Evolutionary conservation across 2,797 vertebrate species (phyloP).

Genomic region (Furcifer pardalis): DNA sequence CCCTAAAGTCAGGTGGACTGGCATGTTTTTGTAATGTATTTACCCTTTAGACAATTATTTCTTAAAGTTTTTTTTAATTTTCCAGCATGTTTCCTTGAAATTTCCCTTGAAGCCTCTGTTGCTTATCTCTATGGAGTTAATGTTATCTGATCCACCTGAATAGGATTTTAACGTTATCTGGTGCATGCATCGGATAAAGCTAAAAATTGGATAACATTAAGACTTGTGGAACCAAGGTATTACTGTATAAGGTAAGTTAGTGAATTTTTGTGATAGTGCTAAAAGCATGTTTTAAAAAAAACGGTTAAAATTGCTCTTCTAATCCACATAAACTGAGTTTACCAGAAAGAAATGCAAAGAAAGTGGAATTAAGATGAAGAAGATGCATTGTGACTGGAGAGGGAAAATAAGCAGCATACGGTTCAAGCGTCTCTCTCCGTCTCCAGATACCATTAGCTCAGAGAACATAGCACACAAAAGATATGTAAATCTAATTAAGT

Average conservation of each 20-base stretch:
- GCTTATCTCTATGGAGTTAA: no score
- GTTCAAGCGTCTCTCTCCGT: neutral
- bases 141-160: no score
- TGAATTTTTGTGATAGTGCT: neutral
- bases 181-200: no score
- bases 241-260: neutral
- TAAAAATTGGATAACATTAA: no score
- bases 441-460: slow-evolving; percentile 9
- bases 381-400: neutral
- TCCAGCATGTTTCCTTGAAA: no score
- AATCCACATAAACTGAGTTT: neutral
- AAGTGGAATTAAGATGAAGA: neutral
- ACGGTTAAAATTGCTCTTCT: neutral
- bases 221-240: no score
- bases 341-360: neutral
- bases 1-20: no score
- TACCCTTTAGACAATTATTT: no score
- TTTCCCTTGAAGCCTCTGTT: no score
- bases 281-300: neutral
- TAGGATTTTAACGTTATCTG: no score
- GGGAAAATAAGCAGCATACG: neutral
- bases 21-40: no score
- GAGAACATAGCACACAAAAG: slow-evolving; percentile 7
- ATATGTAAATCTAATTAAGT: slow-evolving; percentile 26
- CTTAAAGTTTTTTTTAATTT: no score